Base-by-base conservation (phyloP, 2,113 vertebrate species). In the Actinemys pallida region DNA sequence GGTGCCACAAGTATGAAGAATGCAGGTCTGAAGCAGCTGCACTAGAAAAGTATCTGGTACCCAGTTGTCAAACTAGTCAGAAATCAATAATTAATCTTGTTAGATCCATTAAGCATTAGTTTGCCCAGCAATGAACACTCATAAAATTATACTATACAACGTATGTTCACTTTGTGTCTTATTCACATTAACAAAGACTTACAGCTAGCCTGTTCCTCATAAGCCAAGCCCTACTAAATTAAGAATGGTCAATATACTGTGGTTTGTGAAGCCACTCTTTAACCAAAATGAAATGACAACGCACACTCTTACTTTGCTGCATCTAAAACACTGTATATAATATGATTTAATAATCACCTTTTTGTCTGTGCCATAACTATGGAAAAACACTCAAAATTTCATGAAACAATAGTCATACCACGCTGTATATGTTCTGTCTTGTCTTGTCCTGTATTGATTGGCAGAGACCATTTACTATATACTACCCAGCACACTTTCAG, bases 51-150 rank as follows among this genome's bases (percentile, higher is more conserved):
- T 19, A 81, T 13, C 85, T 35, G 31, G 59, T 24, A 50, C 20
- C 62, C 29, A 79, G 45, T 1, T 49, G 20, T 54, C 89, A 94
- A 96, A 90, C 29, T 9, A 84, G 10, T 62, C 39, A 93, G 76
- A 93, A 95, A 90, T 39, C 2, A 90, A 65, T 56, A 93, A 82
- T 81, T 95, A 86, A 11, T 35, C 47, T 82, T 80, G 27, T 57
- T 29, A 84, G 53, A 93, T 69, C 49, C 86, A 89, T 92, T 93
- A 91, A 92, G 89, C 84, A 87, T 79, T 56, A 82, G 52, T 80
- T 80, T 86, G 19, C 13, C 65, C 83, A 79, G 83, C 50, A 93
- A 91, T 13, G 84, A 86, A 80, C 49, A 22, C 91, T 24, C 69
- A 86, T 27, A 45, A 82, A 82, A 69, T 3, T 56, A 75, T 16